Evolutionary conservation across 2,888 invertebrate genomes (phyloP).

Genomic region (Coecobrya sp.): DNA sequence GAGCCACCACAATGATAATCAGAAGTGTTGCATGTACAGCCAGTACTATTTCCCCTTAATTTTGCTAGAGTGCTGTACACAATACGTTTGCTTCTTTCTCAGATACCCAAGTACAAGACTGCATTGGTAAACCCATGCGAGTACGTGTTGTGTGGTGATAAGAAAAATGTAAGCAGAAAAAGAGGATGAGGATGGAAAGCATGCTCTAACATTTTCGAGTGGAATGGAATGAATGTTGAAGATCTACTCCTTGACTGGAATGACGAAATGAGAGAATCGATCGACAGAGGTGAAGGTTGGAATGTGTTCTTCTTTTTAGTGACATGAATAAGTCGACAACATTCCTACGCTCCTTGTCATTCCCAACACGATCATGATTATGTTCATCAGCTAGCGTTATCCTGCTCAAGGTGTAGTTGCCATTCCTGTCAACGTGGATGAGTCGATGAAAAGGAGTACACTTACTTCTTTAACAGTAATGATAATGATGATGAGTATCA

Average conservation of each 20-base stretch:
- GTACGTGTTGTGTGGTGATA: not conserved
- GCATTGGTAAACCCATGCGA: not conserved
- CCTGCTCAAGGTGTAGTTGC: not conserved
- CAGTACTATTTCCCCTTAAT: not conserved
- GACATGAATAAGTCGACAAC: constrained; percentile 15
- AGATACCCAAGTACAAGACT: not conserved
- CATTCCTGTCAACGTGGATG: not conserved
- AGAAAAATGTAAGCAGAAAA: not conserved
- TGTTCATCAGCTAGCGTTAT: not conserved
- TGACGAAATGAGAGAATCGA: constrained; percentile 10
- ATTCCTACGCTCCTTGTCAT: not conserved
- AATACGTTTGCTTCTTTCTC: not conserved
- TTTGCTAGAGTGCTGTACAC: not conserved
- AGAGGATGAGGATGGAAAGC: not conserved
- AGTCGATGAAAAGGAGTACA: not conserved
- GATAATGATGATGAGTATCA: not conserved
- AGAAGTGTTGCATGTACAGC: not conserved
- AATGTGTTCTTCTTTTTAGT: not conserved
- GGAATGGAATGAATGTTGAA: not conserved
- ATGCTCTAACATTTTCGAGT: not conserved
- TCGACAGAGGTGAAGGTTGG: constrained; percentile 10
- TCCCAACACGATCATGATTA: not conserved
- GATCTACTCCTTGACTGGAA: constrained; percentile 11
- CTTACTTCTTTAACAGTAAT: not conserved
- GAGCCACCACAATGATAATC: not conserved